Evolutionary conservation across 2,113 vertebrate genomes (phyloP).

Genomic region (Neoarius graeffei): DNA sequence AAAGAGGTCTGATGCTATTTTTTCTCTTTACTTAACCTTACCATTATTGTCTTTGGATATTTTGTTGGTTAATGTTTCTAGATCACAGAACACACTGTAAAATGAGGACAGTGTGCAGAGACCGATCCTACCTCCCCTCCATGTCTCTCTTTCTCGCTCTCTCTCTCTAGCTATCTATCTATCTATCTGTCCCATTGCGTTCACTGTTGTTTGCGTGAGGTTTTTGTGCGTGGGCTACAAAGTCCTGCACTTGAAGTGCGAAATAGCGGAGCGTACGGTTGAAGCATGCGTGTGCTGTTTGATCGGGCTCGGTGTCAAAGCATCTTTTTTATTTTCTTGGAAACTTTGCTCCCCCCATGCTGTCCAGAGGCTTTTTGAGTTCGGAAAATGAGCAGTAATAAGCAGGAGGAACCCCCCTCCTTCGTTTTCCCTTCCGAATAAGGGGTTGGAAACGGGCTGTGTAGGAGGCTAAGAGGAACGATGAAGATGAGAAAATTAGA

Average conservation of each 20-base stretch:
- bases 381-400: slow-evolving; percentile 58
- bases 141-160: not conserved
- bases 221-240: slow-evolving; percentile 24
- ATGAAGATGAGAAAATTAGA: slow-evolving; percentile 29
- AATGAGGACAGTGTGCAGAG: slow-evolving; percentile 13
- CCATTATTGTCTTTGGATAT: not conserved
- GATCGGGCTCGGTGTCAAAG: slow-evolving; percentile 44
- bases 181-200: not conserved
- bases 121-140: not conserved
- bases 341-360: slow-evolving; percentile 34
- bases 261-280: slow-evolving; percentile 26
- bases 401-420: slow-evolving; percentile 49
- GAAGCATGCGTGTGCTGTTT: slow-evolving; percentile 47
- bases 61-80: not conserved
- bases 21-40: not conserved
- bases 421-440: slow-evolving; percentile 20
- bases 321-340: slow-evolving; percentile 47
- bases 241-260: slow-evolving; percentile 47
- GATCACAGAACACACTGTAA: not conserved
- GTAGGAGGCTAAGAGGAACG: slow-evolving; percentile 36
- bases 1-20: not conserved
- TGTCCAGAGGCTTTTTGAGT: slow-evolving; percentile 48
- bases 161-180: not conserved
- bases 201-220: slow-evolving; percentile 23
- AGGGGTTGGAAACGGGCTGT: slow-evolving; percentile 30